Conservation (phyloP, 2,113 vertebrate genomes). For the Sphyrna mokarran region DNA sequence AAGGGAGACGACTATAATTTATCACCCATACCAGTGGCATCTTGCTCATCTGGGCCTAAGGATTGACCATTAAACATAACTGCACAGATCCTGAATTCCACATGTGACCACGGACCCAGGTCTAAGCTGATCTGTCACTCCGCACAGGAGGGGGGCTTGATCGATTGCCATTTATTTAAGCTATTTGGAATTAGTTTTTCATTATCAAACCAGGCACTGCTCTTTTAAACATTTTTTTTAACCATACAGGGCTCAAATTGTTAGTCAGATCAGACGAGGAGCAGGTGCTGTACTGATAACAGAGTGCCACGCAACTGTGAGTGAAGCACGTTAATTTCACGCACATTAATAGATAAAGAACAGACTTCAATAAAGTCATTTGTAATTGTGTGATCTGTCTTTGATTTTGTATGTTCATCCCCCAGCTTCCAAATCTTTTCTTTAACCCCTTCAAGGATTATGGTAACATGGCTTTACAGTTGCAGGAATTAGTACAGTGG, state of each 20-base stretch:
- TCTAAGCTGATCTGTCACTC: constrained; percentile 33
- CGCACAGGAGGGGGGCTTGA: constrained; percentile 14
- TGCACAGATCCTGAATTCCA: constrained; percentile 26
- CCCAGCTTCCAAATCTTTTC: not conserved
- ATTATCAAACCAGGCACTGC: not conserved
- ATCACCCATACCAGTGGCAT: constrained; percentile 61
- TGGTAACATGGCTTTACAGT: not conserved
- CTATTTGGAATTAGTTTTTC: constrained; percentile 34
- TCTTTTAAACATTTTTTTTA: constrained; percentile 6
- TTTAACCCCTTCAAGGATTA: constrained; percentile 18
- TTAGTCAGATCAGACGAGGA: not conserved
- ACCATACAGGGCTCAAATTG: not conserved
- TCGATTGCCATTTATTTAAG: constrained; percentile 31
- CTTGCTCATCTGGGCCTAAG: constrained; percentile 50
- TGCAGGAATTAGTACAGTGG: not conserved
- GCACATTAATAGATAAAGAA: constrained; percentile 34
- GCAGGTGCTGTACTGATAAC: constrained; percentile 29
- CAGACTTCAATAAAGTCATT: constrained; percentile 34
- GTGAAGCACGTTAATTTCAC: constrained; percentile 31
- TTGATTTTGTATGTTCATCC: constrained; percentile 18
- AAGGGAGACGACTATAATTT: constrained; percentile 63
- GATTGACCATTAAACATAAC: constrained; percentile 47
- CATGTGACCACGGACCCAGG: constrained; percentile 38
- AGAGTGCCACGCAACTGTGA: not conserved
- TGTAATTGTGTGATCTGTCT: constrained; percentile 30